A percentile compares a stretch with the other conserved stretches of the same genome.
phyloP scores from a whole-genome alignment of 2,797 vertebrate species.

The Pteropus rufus region DNA sequence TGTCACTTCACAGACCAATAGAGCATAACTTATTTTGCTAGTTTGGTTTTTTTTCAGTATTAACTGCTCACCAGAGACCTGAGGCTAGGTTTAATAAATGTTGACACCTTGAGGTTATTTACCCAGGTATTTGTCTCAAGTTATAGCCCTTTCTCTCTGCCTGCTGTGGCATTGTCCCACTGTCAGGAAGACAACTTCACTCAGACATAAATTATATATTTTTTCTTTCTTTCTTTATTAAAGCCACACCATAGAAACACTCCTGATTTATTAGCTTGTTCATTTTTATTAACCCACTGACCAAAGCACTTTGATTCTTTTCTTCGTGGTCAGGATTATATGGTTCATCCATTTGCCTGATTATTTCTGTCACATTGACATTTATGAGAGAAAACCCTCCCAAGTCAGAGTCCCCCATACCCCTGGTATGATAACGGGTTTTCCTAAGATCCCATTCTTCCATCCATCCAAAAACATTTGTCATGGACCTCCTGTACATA shows the following conservation, averaged over 20 bases:
- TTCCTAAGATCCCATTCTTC: not conserved
- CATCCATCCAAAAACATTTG: no score
- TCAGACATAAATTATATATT: not conserved
- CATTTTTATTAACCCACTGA: not conserved
- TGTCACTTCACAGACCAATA: not conserved
- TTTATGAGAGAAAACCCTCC: not conserved
- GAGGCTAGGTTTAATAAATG: no score
- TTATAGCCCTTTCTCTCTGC: not conserved
- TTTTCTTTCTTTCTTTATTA: not conserved
- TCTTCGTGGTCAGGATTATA: not conserved
- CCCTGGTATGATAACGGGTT: not conserved
- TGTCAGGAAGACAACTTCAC: not conserved
- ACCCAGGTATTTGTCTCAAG: not conserved
- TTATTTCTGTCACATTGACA: not conserved
- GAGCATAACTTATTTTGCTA: not conserved
- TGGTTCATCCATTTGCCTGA: not conserved
- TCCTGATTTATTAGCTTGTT: not conserved
- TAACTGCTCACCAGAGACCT: not conserved
- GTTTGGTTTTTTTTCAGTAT: not conserved
- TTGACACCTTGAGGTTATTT: not conserved
- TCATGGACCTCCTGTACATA: not conserved
- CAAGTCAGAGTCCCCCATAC: not conserved
- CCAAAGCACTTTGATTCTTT: not conserved
- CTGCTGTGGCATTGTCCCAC: not conserved
- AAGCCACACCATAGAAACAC: not conserved